A percentile compares a stretch with the other conserved stretches of the same genome.
These are phyloP conservation scores for Solenopsis fugax DNA, from an alignment of 1,140 invertebrate genomes.

Conservation along the genomic window DNA sequence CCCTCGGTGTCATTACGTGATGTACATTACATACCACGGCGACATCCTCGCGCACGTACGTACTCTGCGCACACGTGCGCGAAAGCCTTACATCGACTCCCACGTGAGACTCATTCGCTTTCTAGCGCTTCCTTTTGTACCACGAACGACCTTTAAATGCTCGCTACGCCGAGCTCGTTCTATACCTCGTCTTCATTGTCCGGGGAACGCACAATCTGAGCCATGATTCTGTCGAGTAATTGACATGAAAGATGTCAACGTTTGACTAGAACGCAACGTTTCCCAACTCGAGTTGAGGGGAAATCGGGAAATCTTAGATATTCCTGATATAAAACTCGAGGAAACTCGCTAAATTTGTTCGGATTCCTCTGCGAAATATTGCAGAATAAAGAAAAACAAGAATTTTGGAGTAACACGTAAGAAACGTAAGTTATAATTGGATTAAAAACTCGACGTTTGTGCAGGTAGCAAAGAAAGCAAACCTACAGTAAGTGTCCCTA, in stretches of 20 bases:
- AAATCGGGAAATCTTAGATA: not conserved
- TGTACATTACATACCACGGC: constrained; percentile 63
- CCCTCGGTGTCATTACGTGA: constrained; percentile 78
- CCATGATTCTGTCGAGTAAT: not conserved
- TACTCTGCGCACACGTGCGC: constrained; percentile 21
- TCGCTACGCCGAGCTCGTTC: constrained; percentile 68
- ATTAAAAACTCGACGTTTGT: constrained; percentile 5
- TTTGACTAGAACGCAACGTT: not conserved
- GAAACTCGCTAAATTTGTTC: not conserved
- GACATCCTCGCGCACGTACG: constrained; percentile 4
- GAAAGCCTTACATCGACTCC: constrained; percentile 74
- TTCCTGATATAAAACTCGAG: not conserved
- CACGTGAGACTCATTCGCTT: constrained; percentile 74
- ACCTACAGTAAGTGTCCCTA: not conserved
- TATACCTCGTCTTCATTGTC: constrained; percentile 68
- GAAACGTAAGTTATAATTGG: not conserved
- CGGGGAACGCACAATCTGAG: constrained; percentile 49
- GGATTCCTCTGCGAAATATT: not conserved
- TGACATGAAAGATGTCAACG: not conserved
- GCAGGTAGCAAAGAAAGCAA: not conserved
- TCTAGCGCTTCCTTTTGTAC: constrained; percentile 70
- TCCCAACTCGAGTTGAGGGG: not conserved
- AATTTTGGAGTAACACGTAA: not conserved
- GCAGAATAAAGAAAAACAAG: not conserved
- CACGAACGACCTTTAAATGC: constrained; percentile 75